A percentile compares a stretch with the other conserved stretches of the same genome.
phyloP scores from a whole-genome alignment of 2,113 vertebrate species.

The Stigmatopora nigra region DNA sequence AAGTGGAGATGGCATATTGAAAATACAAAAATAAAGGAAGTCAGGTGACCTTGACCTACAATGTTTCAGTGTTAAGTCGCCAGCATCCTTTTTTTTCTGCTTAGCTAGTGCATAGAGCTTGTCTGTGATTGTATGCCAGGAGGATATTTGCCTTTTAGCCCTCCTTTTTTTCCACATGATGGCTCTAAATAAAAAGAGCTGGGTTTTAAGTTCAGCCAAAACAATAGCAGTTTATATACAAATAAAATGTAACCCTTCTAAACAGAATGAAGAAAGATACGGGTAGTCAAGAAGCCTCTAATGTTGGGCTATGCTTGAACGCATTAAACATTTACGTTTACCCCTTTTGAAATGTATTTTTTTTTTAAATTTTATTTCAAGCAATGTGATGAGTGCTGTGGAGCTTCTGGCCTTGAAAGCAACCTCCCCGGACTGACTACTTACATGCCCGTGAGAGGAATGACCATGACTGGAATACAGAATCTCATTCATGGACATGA shows the following conservation, averaged over 20 bases:
- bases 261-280: too few species aligned
- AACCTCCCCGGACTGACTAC: slow-evolving; percentile 55
- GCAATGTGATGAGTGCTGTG: slow-evolving; percentile 35
- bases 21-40: slow-evolving; percentile 5
- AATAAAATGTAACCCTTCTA: too few species aligned
- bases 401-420: slow-evolving; percentile 50
- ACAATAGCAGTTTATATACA: too few species aligned
- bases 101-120: too few species aligned
- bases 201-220: too few species aligned
- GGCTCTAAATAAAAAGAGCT: too few species aligned
- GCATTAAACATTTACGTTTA: neutral
- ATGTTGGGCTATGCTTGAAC: neutral
- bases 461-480: slow-evolving; percentile 51
- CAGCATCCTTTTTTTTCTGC: too few species aligned
- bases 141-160: too few species aligned
- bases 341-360: neutral
- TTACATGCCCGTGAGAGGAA: slow-evolving; percentile 54
- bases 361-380: slow-evolving; percentile 28
- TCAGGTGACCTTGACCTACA: neutral
- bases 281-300: neutral
- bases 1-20: slow-evolving; percentile 15
- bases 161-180: too few species aligned
- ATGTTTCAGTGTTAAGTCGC: too few species aligned
- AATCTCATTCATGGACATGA: slow-evolving; percentile 52
- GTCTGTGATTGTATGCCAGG: too few species aligned